Percentiles rank a stretch among this genome's conserved stretches.
phyloP scores from a whole-genome alignment of 64 coral and sea anemone species.

The Montipora cactus region DNA sequence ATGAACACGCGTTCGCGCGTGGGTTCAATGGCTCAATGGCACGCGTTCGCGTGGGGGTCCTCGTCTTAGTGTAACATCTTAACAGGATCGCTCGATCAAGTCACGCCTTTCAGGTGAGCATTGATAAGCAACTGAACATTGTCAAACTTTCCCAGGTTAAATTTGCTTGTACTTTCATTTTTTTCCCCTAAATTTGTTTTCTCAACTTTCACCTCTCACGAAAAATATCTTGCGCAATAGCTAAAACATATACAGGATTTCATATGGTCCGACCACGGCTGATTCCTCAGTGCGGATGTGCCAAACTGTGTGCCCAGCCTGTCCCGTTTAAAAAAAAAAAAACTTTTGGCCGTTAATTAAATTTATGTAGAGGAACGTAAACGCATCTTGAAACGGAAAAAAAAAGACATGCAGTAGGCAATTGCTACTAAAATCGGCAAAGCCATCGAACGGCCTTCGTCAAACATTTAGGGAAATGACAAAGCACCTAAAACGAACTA shows the following conservation, averaged over 20 bases:
- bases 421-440: background rate
- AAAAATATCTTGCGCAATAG: background rate
- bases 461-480: background rate
- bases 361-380: background rate
- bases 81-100: too few species aligned
- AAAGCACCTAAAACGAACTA: background rate
- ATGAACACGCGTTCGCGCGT: background rate
- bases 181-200: background rate
- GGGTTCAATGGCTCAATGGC: background rate
- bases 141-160: background rate
- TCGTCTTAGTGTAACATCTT: too few species aligned
- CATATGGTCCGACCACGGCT: background rate
- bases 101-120: background rate
- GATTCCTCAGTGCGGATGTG: background rate
- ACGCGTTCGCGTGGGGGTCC: background rate
- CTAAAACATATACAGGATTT: background rate
- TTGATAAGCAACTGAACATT: background rate
- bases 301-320: background rate
- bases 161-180: background rate
- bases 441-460: background rate
- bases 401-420: background rate
- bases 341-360: background rate
- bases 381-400: too few species aligned
- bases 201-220: background rate
- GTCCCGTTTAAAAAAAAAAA: background rate